Conservation (phyloP, 2,888 invertebrate genomes). For the Hetaerina titia region DNA sequence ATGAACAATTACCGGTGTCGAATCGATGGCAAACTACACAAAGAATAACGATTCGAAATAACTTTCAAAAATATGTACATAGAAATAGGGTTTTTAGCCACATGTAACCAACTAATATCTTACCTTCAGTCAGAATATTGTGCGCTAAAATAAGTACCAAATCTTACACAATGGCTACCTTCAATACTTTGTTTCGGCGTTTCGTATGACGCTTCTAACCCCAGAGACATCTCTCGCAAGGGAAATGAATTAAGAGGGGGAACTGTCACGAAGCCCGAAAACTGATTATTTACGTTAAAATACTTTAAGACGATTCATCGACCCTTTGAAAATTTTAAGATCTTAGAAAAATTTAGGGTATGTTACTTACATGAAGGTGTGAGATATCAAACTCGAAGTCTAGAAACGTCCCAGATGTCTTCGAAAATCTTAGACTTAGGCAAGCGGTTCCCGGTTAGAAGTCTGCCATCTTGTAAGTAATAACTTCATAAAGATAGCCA, state of each 20-base stretch:
- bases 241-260: conserved; percentile 64
- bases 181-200: conserved; percentile 67
- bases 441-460: conserved; percentile 62
- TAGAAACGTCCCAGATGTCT: conserved; percentile 25
- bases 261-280: conserved; percentile 65
- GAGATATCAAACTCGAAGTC: background rate
- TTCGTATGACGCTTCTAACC: conserved; percentile 66
- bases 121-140: conserved; percentile 61
- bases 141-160: conserved; percentile 67
- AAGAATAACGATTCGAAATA: background rate
- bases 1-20: conserved; percentile 64
- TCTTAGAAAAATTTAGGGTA: background rate
- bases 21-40: conserved; percentile 53
- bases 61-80: conserved; percentile 41
- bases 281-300: conserved; percentile 56
- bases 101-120: conserved; percentile 33
- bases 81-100: conserved; percentile 33
- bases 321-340: background rate
- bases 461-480: conserved; percentile 67
- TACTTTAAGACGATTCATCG: conserved; percentile 16
- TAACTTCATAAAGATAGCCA: conserved; percentile 67
- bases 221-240: conserved; percentile 67
- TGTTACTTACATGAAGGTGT: conserved; percentile 22
- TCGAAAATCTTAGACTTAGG: conserved; percentile 51
- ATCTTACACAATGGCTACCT: conserved; percentile 67